These are phyloP conservation scores for Phalacrocorax pelagicus DNA, from an alignment of 2,113 vertebrate species.

Conservation along the genomic window DNA sequence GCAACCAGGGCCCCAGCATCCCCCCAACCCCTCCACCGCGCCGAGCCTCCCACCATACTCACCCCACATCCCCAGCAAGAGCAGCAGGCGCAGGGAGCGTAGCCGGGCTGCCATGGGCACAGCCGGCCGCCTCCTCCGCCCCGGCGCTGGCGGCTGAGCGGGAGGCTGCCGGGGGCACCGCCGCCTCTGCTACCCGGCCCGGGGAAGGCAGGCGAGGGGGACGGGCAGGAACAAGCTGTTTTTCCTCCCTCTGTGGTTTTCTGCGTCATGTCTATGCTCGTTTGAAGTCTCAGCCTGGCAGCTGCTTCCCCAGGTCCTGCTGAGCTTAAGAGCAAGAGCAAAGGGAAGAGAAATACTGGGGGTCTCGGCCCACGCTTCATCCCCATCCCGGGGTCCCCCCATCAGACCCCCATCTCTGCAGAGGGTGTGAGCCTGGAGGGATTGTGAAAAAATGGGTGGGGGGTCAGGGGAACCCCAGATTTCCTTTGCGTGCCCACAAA, in stretches of 20 bases:
- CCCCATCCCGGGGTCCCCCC: rapidly evolving
- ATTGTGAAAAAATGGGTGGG: rapidly evolving
- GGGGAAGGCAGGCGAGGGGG: conserved; percentile 4
- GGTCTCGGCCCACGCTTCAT: not conserved
- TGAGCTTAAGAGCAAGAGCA: not conserved
- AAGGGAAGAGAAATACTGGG: not conserved
- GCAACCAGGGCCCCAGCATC: rapidly evolving
- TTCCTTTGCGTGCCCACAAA: too few relatives aligned
- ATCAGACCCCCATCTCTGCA: too few relatives aligned
- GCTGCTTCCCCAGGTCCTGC: not conserved
- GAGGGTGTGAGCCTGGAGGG: not conserved
- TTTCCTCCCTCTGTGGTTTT: conserved; percentile 55
- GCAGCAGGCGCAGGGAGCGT: not conserved
- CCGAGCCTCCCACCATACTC: not conserved
- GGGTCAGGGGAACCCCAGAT: not conserved
- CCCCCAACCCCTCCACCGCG: not conserved
- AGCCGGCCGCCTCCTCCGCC: not conserved
- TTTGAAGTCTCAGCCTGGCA: conserved; percentile 60
- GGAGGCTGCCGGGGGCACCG: not conserved
- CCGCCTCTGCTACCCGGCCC: not conserved
- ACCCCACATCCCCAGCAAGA: conserved; percentile 61
- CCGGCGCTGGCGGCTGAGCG: not conserved
- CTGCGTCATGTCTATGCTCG: conserved; percentile 37
- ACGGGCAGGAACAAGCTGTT: conserved; percentile 37
- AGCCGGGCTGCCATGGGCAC: conserved; percentile 32